Base-by-base conservation (phyloP, 1,140 invertebrate species). In the Diachasma alloeum region DNA sequence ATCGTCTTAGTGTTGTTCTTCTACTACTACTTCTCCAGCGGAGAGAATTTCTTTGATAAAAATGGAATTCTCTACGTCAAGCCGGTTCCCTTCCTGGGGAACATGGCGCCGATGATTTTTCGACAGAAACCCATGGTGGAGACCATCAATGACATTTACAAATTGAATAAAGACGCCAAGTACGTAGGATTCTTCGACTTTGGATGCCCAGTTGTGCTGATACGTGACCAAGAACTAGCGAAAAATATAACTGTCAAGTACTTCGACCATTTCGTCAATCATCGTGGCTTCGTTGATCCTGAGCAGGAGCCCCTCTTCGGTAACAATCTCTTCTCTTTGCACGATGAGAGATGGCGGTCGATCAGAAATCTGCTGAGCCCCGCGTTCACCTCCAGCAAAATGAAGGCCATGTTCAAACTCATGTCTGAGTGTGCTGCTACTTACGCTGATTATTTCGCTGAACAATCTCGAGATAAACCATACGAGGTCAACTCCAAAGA, bases 131-230 rank as follows among this genome's bases (percentile, higher is more conserved):
- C 72, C 13, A 0, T 74, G 4, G 4, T 37, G 0, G 26, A 74
- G 0, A 39, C 0, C 31, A 11, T 76, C 1, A 8, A 56, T 3
- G 22, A 44, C 0, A 19, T 46, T 1, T 76, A 70, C 37, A 70
- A 70, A 15, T 31, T 76, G 9, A 53, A 76, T 39, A 24, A 59
- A 3, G 22, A 74, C 6, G 76, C 76, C 5, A 74, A 67, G 48
- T 85, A 91, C 71, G 83, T 86, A 0, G 91, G 91, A 3, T 84
- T 88, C 19, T 92, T 85, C 66, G 89, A 92, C 72, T 88, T 93
- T 36, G 68, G 85, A 0, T 86, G 83, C 4, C 92, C 92, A 0
- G 81, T 90, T 9, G 80, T 93, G n/a, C 75, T 93, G n/a, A 80
- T 94, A 88, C 44, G 76, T 77, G 70, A 69, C 13, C 4, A 0